phyloP scores from a whole-genome alignment of 1,140 invertebrate genomes.

The Zaprionus davidi region DNA sequence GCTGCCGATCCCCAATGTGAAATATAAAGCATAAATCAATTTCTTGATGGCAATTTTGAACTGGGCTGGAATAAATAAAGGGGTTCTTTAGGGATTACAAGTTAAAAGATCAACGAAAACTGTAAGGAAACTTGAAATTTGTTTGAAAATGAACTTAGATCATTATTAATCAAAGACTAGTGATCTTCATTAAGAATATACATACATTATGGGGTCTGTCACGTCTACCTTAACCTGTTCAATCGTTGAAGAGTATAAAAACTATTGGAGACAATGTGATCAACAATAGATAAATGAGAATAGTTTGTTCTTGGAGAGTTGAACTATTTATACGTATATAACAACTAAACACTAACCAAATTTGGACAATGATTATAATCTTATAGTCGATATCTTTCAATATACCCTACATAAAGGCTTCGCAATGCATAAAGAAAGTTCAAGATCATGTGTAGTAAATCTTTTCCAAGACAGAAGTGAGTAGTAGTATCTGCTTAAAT shows the following conservation, averaged over 20 bases:
- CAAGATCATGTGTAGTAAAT: neutral
- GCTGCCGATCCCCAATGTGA: neutral
- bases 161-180: too few species aligned
- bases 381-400: neutral
- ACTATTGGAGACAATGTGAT: too few species aligned
- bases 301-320: neutral
- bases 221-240: too few species aligned
- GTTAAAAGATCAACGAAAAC: too few species aligned
- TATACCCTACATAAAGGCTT: neutral
- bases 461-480: neutral
- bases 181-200: too few species aligned
- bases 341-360: neutral
- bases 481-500: conserved; percentile 1
- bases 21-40: conserved; percentile 22
- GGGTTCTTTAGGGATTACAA: too few species aligned
- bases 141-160: too few species aligned
- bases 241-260: too few species aligned
- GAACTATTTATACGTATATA: neutral
- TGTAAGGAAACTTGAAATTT: too few species aligned
- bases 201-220: too few species aligned
- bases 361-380: neutral
- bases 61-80: too few species aligned
- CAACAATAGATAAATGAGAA: too few species aligned
- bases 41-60: neutral
- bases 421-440: conserved; percentile 3